Conservation (phyloP, 2,888 invertebrate species). For the Agonopterix subpropinquella region DNA sequence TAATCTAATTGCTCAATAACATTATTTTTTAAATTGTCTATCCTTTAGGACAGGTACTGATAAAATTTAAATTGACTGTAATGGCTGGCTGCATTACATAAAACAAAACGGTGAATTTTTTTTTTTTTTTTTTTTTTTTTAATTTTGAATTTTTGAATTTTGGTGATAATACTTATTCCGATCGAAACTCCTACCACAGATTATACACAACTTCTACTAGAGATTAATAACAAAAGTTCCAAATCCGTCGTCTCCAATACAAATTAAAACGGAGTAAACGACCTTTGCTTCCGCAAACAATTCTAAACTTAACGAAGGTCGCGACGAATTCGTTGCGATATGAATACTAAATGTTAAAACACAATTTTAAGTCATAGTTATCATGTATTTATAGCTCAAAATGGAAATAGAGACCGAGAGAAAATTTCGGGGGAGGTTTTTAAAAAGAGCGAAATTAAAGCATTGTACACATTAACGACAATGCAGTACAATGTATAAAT, state of each 20-base stretch:
- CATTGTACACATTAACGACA: slow-evolving; percentile 66
- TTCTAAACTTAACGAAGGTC: slow-evolving; percentile 11
- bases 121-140: no score
- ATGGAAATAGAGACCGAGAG: slow-evolving; percentile 16
- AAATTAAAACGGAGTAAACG: slow-evolving; percentile 3
- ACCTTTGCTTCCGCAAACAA: slow-evolving; percentile 7
- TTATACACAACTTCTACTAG: neutral
- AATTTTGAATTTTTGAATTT: no score
- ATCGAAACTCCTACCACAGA: no score
- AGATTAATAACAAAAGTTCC: neutral
- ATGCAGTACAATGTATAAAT: slow-evolving; percentile 64
- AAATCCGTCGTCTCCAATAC: neutral
- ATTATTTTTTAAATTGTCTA: no score
- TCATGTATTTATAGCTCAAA: neutral
- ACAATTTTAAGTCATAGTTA: neutral
- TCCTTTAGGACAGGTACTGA: no score
- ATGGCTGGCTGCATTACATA: no score
- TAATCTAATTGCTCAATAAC: no score
- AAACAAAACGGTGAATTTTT: no score
- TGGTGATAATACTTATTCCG: no score
- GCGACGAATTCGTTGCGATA: neutral
- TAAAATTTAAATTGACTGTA: no score
- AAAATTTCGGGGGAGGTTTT: slow-evolving; percentile 35
- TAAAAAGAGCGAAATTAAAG: slow-evolving; percentile 51
- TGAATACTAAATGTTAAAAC: slow-evolving; percentile 5